Conservation (phyloP, 92 coral and sea anemone species). For the Epizoanthus illoricatus region DNA sequence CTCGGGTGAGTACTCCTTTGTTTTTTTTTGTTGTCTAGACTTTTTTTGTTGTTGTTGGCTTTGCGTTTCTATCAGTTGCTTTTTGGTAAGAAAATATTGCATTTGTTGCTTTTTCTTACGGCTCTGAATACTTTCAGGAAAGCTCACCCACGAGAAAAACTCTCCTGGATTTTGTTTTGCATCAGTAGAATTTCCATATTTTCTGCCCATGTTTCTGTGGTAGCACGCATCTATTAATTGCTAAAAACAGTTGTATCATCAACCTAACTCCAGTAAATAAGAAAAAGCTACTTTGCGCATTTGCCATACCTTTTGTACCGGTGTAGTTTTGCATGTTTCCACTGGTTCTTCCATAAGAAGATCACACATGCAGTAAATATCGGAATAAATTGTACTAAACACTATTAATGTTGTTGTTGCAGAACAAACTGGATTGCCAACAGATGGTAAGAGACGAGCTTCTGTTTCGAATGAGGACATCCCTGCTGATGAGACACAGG, state of each 20-base stretch:
- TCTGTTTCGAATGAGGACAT: neutral
- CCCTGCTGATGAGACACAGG: neutral
- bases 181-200: no score
- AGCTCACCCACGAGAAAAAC: neutral
- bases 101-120: neutral
- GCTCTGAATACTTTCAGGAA: conserved; percentile 26
- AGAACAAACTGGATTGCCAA: neutral
- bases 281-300: no score
- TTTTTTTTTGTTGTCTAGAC: neutral
- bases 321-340: no score
- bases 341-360: no score
- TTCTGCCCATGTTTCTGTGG: no score
- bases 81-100: neutral
- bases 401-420: neutral
- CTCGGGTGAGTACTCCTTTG: neutral
- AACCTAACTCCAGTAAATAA: no score
- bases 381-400: neutral
- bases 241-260: no score
- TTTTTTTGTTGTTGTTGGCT: neutral
- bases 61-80: no score
- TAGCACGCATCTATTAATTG: no score
- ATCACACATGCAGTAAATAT: neutral
- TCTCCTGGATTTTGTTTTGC: no score
- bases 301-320: no score
- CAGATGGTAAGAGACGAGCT: neutral